Conservation (phyloP, 2,113 vertebrate genomes). For the Spilogale gracilis region DNA sequence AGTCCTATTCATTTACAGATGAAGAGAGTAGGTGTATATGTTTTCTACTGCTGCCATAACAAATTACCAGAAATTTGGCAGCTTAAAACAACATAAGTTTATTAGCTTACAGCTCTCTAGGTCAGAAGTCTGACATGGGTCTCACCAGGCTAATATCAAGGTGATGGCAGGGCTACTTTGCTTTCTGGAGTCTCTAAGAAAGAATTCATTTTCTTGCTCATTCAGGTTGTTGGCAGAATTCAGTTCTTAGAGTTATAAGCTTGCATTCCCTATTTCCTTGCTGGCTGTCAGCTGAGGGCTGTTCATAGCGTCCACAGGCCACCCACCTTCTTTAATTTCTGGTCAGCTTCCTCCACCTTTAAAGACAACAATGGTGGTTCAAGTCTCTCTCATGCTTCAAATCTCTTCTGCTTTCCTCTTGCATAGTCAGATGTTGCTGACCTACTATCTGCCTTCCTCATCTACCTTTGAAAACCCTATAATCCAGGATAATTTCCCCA, state of each 20-base stretch:
- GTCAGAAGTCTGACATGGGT: not conserved
- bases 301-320: not conserved
- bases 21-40: not conserved
- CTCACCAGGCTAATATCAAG: slow-evolving; percentile 27
- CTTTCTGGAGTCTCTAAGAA: slow-evolving; percentile 33
- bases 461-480: not conserved
- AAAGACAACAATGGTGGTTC: not conserved
- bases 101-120: not conserved
- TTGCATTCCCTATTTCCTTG: not conserved
- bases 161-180: not conserved
- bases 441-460: not conserved
- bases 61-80: slow-evolving; percentile 8
- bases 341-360: not conserved
- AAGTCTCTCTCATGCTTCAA: not conserved
- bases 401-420: not conserved
- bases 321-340: not conserved
- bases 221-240: not conserved
- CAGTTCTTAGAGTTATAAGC: not conserved
- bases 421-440: not conserved
- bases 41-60: slow-evolving; percentile 22
- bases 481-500: not conserved
- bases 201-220: not conserved
- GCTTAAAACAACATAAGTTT: slow-evolving; percentile 9
- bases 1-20: not conserved
- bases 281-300: not conserved